Evolutionary conservation across 2,113 vertebrate species (phyloP), one percentile per base, ranked within the genome.

Genomic region (Cariama cristata): DNA sequence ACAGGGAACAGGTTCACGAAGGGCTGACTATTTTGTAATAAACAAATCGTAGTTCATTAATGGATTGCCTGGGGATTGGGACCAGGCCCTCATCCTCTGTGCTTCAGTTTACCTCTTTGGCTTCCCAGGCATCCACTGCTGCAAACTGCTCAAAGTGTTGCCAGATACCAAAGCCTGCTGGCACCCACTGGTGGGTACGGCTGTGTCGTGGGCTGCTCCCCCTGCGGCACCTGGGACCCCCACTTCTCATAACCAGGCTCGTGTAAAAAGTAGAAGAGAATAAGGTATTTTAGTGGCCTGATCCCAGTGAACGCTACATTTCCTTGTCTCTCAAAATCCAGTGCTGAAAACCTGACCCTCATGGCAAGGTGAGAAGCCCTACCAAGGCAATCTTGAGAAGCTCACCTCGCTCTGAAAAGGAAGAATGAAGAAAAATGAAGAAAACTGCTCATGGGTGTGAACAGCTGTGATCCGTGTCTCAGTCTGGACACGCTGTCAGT

Each of bases 291-390:
- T 14, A 26, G 18, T 32, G 14, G 35, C 30, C 66, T 14, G 32
- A 49, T 30, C 16, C 19, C 38, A 64, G n/a, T 0, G 1, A 77
- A 66, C 0, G 0, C 53, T 64, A 5, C 6, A 26, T 47, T 79
- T 69, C 18, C 47, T 66, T 38, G 11, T 47, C 35, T 76, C 27
- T 76, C 40, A 11, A 72, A 84, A 56, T 26, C 35, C 40, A n/a
- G 49, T 12, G 28, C 38, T 69, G 91, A 64, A 95, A 71, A 38
- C 42, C 27, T 38, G 32, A 16, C 20, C 16, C 26, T 58, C 21
- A 1, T 30, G 81, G 68, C 73, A 45, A n/a, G 35, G 24, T 11
- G 24, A 60, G 68, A 11, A 80, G 73, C 40, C 22, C 40, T 73
- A 4, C 27, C 23, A 16, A 19, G 56, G 15, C 12, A 6, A 18